Conservation (phyloP, 35 echinoderm and acorn worm genomes). For the Strongylocentrotus purpuratus region DNA sequence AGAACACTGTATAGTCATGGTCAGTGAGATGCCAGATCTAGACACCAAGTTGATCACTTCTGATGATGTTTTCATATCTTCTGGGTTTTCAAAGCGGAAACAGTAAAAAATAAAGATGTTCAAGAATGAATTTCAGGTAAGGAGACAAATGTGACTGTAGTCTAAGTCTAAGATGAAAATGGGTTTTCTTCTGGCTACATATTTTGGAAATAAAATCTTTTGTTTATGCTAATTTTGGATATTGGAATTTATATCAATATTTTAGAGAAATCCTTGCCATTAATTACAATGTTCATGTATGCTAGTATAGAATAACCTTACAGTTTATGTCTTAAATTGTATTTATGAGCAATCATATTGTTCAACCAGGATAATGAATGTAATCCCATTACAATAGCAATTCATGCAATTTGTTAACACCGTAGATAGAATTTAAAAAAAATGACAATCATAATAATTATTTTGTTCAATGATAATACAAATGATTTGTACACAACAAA, state of each 20-base stretch:
- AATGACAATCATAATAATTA: no score
- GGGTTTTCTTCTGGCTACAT: not conserved
- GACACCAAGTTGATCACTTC: not conserved
- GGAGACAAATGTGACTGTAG: not conserved
- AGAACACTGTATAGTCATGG: not conserved
- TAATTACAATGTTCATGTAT: no score
- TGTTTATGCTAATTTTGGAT: not conserved
- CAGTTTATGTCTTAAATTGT: not conserved
- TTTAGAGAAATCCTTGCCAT: not conserved
- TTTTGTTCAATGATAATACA: no score
- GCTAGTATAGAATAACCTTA: not conserved
- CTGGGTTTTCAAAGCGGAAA: not conserved
- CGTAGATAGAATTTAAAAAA: no score
- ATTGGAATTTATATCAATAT: not conserved
- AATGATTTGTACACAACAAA: no score
- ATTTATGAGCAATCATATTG: not conserved
- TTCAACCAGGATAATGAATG: not conserved
- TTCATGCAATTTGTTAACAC: no score
- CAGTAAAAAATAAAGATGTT: constrained; percentile 31
- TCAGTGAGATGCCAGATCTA: not conserved
- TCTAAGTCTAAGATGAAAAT: not conserved
- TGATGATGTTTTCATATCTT: not conserved
- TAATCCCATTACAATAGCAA: not conserved
- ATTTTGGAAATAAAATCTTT: not conserved
- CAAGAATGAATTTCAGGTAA: constrained; percentile 53